These are phyloP conservation scores for Diachasmimorpha longicaudata DNA, from an alignment of 1,140 invertebrate species.

Conservation along the genomic window DNA sequence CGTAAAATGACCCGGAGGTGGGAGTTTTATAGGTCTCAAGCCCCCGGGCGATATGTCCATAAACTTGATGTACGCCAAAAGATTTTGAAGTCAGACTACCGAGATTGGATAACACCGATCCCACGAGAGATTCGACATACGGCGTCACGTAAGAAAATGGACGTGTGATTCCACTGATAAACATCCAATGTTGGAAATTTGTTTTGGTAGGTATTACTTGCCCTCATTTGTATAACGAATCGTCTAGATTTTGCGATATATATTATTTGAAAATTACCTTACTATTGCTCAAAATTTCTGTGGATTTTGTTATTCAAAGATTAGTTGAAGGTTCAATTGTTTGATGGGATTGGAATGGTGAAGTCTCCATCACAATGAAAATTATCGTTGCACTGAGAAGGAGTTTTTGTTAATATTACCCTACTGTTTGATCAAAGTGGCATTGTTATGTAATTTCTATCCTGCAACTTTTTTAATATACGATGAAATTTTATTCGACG, in stretches of 20 bases:
- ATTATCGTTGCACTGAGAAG: too few relatives aligned
- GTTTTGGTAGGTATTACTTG: constrained; percentile 1
- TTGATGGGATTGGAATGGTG: too few relatives aligned
- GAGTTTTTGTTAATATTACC: too few relatives aligned
- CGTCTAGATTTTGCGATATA: neutral
- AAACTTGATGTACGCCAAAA: constrained; percentile 45
- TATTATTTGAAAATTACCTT: too few relatives aligned
- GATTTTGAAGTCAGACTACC: constrained; percentile 38
- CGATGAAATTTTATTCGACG: too few relatives aligned
- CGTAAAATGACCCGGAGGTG: constrained; percentile 50
- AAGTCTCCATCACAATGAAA: too few relatives aligned
- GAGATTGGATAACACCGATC: constrained; percentile 38
- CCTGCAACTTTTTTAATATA: too few relatives aligned
- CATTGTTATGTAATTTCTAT: too few relatives aligned
- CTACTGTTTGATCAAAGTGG: too few relatives aligned
- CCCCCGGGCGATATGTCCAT: constrained; percentile 40
- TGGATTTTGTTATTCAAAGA: too few relatives aligned
- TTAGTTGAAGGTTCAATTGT: too few relatives aligned
- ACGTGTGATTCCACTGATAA: constrained; percentile 22
- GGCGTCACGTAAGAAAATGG: neutral
- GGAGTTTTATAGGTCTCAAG: constrained; percentile 40
- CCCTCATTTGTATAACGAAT: constrained; percentile 24
- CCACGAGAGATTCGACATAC: neutral
- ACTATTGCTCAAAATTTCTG: too few relatives aligned
- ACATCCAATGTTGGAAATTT: constrained; percentile 12